Evolutionary conservation across 2,797 vertebrate species (phyloP).

Genomic region (Aeoliscus strigatus): DNA sequence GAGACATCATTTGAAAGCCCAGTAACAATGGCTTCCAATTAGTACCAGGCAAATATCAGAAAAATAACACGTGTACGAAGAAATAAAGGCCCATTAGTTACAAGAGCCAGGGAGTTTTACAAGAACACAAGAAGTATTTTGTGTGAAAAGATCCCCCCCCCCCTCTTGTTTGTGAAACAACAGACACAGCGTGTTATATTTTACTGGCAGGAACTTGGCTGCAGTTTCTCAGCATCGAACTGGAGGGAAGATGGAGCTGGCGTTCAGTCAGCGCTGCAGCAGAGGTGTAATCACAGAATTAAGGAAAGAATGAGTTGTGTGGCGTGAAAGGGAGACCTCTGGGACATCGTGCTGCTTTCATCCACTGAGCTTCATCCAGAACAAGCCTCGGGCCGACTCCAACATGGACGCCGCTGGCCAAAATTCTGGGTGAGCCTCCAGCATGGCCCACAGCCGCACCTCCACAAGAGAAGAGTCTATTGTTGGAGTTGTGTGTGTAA

Average conservation of each 20-base stretch:
- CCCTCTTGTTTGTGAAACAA: conserved; percentile 30
- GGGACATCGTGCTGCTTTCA: conserved; percentile 42
- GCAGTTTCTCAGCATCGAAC: conserved; percentile 28
- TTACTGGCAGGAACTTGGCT: conserved; percentile 39
- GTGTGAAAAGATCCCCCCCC: too few species aligned
- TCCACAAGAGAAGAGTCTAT: conserved; percentile 32
- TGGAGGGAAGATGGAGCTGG: conserved; percentile 45
- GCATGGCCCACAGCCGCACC: conserved; percentile 27
- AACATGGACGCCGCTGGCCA: conserved; percentile 26
- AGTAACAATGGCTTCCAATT: too few species aligned
- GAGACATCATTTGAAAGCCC: not conserved
- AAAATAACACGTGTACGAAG: too few species aligned
- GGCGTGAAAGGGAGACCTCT: conserved; percentile 29
- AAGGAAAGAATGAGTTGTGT: conserved; percentile 47
- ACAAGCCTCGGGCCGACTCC: conserved; percentile 28
- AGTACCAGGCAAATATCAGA: not conserved
- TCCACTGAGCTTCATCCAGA: conserved; percentile 31
- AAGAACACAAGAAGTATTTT: too few species aligned
- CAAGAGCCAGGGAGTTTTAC: not conserved
- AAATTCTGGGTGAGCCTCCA: conserved; percentile 26
- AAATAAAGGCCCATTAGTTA: not conserved
- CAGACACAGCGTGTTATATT: conserved; percentile 36
- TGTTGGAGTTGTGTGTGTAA: conserved; percentile 21
- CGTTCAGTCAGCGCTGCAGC: conserved; percentile 39
- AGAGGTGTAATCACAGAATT: conserved; percentile 50